phyloP scores from a whole-genome alignment of 2,888 invertebrate genomes.

The Neoitamus cyanurus region DNA sequence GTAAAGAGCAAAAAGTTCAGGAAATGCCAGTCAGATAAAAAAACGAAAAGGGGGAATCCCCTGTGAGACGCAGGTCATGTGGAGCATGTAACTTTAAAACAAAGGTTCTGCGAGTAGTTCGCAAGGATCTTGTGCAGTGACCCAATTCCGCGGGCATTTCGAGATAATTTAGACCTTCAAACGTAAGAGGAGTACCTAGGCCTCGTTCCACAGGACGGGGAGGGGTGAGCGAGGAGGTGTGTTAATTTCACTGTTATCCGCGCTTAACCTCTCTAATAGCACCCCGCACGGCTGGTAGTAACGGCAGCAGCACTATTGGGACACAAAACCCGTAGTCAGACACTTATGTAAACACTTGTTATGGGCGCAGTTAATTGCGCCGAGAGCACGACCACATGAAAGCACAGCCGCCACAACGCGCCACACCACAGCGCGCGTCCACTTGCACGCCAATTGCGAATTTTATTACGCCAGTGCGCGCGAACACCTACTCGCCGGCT shows the following conservation, averaged over 20 bases:
- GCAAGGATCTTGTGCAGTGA: background rate
- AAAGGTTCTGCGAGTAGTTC: background rate
- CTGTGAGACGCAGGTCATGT: background rate
- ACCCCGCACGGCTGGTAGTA: background rate
- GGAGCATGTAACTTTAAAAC: background rate
- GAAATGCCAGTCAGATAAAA: background rate
- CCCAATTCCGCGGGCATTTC: background rate
- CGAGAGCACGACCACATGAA: constrained; percentile 17
- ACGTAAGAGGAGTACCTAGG: background rate
- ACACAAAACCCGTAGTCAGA: constrained; percentile 1
- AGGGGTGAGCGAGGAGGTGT: background rate
- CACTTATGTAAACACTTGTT: constrained; percentile 27
- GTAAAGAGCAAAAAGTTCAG: no score
- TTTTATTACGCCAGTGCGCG: background rate
- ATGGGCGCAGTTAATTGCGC: constrained; percentile 38
- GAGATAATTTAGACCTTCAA: background rate
- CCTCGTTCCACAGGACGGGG: background rate
- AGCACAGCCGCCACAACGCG: background rate
- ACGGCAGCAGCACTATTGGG: background rate
- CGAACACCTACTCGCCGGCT: constrained; percentile 1
- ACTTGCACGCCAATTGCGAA: constrained; percentile 8
- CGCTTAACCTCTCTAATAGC: background rate
- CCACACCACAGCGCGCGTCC: background rate
- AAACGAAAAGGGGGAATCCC: background rate
- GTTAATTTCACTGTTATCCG: background rate